These are phyloP conservation scores for Silurus asotus DNA, from an alignment of 2,113 vertebrate species.

Conservation along the genomic window DNA sequence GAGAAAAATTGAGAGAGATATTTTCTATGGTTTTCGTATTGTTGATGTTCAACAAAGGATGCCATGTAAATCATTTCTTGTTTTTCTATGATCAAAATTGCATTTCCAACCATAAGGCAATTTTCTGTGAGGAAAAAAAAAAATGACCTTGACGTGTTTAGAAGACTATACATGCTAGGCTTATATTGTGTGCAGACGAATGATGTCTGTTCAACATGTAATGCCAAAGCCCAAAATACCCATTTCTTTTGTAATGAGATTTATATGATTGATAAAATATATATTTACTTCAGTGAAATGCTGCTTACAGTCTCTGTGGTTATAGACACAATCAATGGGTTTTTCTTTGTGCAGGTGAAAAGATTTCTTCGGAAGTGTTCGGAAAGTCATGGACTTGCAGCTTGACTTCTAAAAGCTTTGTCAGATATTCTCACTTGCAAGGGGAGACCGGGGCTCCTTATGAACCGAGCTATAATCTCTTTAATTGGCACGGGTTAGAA, in stretches of 20 bases:
- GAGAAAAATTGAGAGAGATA: conserved; percentile 19
- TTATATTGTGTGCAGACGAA: conserved; percentile 26
- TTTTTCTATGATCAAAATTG: conserved; percentile 41
- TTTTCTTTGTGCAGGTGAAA: not conserved
- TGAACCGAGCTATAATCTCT: conserved; percentile 93
- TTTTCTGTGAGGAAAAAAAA: conserved; percentile 15
- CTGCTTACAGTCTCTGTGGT: not conserved
- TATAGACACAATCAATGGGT: conserved; percentile 6
- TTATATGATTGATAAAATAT: conserved; percentile 14
- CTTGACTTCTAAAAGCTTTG: conserved; percentile 77
- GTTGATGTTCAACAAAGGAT: conserved; percentile 24
- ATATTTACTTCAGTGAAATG: conserved; percentile 15
- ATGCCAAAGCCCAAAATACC: conserved; percentile 21
- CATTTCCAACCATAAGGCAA: conserved; percentile 40
- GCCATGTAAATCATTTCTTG: conserved; percentile 30
- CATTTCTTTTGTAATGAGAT: conserved; percentile 22
- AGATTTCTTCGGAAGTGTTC: conserved; percentile 36
- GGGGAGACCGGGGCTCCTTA: conserved; percentile 81
- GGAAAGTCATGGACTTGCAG: conserved; percentile 36
- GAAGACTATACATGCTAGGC: conserved; percentile 30
- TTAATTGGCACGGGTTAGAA: conserved; percentile 88
- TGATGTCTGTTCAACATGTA: conserved; percentile 23
- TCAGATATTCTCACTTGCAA: conserved; percentile 83
- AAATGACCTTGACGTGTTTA: conserved; percentile 37
- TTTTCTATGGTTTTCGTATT: conserved; percentile 26